These are phyloP conservation scores for Chaetogeoica ovagalla DNA, from an alignment of 2,888 invertebrate species.

Conservation along the genomic window DNA sequence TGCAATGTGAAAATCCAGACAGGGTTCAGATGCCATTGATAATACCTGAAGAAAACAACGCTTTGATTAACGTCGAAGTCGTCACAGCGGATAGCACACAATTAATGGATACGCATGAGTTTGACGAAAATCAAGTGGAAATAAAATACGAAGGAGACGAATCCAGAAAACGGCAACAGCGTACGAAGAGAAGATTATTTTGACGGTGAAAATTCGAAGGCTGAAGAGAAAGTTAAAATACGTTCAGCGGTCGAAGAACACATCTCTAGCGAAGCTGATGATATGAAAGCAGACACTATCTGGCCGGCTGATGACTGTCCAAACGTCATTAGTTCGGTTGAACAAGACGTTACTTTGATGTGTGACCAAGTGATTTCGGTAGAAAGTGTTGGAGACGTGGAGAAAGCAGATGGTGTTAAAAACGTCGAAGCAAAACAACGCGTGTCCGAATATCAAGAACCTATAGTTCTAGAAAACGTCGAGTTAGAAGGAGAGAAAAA, in stretches of 20 bases:
- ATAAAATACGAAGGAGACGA: constrained; percentile 54
- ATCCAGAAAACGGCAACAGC: constrained; percentile 49
- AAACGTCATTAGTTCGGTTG: constrained; percentile 51
- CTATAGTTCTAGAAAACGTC: constrained; percentile 53
- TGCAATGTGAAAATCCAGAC: background rate
- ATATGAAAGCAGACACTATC: constrained; percentile 51
- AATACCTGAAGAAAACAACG: background rate
- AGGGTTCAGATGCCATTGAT: background rate
- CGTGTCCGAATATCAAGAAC: constrained; percentile 48
- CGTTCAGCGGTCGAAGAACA: constrained; percentile 23
- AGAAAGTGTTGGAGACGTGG: background rate
- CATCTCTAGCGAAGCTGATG: constrained; percentile 38
- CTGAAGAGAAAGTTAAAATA: constrained; percentile 28
- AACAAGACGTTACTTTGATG: background rate
- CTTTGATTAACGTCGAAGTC: background rate
- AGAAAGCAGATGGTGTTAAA: constrained; percentile 41
- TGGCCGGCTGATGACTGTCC: constrained; percentile 52
- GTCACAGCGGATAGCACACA: background rate
- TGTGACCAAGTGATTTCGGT: background rate
- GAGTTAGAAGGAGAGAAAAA: constrained; percentile 22
- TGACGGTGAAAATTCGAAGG: constrained; percentile 50
- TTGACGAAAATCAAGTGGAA: constrained; percentile 37
- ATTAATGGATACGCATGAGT: background rate
- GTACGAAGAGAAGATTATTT: constrained; percentile 10
- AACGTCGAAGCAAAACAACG: constrained; percentile 51